phyloP scores from a whole-genome alignment of 2,797 vertebrate species.

The Gymnothorax reevesii region DNA sequence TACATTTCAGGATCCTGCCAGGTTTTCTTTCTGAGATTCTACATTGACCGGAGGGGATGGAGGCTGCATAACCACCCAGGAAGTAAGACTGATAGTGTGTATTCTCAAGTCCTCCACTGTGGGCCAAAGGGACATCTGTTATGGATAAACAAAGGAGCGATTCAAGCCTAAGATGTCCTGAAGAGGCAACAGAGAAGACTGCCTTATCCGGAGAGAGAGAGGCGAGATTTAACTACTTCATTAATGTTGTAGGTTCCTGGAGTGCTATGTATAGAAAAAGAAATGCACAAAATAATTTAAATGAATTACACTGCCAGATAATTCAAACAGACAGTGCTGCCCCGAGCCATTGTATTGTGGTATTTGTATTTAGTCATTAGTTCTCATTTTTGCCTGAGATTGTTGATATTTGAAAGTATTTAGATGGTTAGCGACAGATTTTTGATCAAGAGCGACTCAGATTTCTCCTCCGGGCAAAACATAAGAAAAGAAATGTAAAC shows the following conservation, averaged over 20 bases:
- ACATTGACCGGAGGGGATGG: constrained; percentile 28
- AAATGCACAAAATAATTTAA: background rate
- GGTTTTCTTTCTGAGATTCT: constrained; percentile 42
- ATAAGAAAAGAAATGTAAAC: background rate
- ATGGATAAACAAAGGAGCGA: constrained; percentile 36
- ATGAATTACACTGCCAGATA: constrained; percentile 34
- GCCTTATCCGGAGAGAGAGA: constrained; percentile 66
- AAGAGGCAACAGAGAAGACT: constrained; percentile 72
- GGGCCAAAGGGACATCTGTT: background rate
- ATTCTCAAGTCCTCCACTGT: constrained; percentile 35
- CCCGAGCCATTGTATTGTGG: constrained; percentile 3
- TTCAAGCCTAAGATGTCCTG: constrained; percentile 47
- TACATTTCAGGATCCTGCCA: constrained; percentile 67
- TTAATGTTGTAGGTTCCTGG: constrained; percentile 35
- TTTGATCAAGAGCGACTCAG: background rate
- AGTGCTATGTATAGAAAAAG: constrained; percentile 17
- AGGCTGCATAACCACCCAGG: constrained; percentile 51
- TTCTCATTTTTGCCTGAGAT: background rate
- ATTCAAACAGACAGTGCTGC: constrained; percentile 20
- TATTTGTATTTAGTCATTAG: constrained; percentile 12
- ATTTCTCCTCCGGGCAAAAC: background rate
- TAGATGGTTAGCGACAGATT: background rate
- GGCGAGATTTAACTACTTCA: constrained; percentile 72
- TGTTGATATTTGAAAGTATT: background rate
- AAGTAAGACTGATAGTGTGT: constrained; percentile 57